Evolutionary conservation across 2,888 invertebrate species (phyloP).

Genomic region (Drosophila affinis): DNA sequence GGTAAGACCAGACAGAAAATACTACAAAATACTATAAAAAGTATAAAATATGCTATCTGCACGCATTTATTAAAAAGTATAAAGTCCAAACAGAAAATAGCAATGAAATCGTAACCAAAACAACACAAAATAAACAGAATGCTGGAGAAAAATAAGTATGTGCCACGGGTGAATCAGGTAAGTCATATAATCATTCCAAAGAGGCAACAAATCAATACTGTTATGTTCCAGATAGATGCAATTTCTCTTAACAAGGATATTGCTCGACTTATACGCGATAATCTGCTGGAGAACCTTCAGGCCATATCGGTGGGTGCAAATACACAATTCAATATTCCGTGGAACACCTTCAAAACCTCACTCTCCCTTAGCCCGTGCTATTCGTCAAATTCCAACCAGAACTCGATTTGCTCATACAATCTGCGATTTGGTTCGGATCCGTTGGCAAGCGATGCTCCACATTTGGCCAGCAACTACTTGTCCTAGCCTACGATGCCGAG

Average conservation of each 20-base stretch:
- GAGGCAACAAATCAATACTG: background rate
- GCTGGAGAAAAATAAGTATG: constrained; percentile 81
- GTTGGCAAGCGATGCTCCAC: constrained; percentile 88
- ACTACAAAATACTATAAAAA: no score
- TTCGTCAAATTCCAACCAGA: constrained; percentile 88
- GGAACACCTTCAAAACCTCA: background rate
- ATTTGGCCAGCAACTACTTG: constrained; percentile 93
- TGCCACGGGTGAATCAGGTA: constrained; percentile 85
- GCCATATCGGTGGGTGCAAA: constrained; percentile 86
- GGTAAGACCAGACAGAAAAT: no score
- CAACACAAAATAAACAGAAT: constrained; percentile 59
- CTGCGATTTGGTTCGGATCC: constrained; percentile 89
- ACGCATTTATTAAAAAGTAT: no score
- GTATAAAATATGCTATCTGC: no score
- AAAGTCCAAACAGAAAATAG: constrained; percentile 26
- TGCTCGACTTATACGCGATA: constrained; percentile 88
- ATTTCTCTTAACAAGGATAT: constrained; percentile 92
- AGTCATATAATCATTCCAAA: background rate
- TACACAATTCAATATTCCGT: background rate
- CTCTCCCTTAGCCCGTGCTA: constrained; percentile 85
- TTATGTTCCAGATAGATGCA: constrained; percentile 88
- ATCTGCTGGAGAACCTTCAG: constrained; percentile 87
- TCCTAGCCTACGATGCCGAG: constrained; percentile 89
- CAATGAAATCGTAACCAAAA: constrained; percentile 23
- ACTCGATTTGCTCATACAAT: constrained; percentile 87